These are phyloP conservation scores for Xiphophorus maculatus DNA, from an alignment of 2,113 vertebrate genomes.

Conservation along the genomic window DNA sequence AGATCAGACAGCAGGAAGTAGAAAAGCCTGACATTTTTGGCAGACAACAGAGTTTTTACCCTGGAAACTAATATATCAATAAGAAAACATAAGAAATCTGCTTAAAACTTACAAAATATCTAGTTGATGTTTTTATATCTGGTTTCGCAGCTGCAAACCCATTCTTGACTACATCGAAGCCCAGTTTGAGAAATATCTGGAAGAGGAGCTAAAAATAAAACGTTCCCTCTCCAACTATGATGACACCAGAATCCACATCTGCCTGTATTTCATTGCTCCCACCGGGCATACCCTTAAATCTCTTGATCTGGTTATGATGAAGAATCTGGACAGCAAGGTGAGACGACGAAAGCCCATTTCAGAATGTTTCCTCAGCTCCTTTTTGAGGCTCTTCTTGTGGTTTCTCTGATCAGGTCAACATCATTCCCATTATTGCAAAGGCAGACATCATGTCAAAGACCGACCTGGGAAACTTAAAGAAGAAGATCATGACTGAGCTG, in stretches of 20 bases:
- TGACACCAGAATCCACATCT: slow-evolving; percentile 92
- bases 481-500: slow-evolving; percentile 98
- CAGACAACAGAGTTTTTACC: slow-evolving; percentile 32
- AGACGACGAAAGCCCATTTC: neutral
- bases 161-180: slow-evolving; percentile 95
- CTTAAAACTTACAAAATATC: neutral
- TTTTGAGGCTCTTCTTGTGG: neutral
- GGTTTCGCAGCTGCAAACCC: slow-evolving; percentile 90
- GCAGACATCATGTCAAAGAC: slow-evolving; percentile 95
- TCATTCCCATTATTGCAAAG: slow-evolving; percentile 97
- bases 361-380: neutral
- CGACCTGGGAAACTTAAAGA: slow-evolving; percentile 95
- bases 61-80: slow-evolving; percentile 16
- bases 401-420: slow-evolving; percentile 85
- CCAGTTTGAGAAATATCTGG: slow-evolving; percentile 95
- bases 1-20: slow-evolving; percentile 38
- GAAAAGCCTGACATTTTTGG: slow-evolving; percentile 24
- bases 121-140: neutral
- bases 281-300: slow-evolving; percentile 95
- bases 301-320: slow-evolving; percentile 95
- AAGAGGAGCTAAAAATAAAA: slow-evolving; percentile 96
- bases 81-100: neutral
- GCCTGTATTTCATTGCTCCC: slow-evolving; percentile 95
- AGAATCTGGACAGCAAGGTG: slow-evolving; percentile 97
- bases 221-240: slow-evolving; percentile 91